These are phyloP conservation scores for Indicator indicator DNA, from an alignment of 2,113 vertebrate species.

Conservation along the genomic window DNA sequence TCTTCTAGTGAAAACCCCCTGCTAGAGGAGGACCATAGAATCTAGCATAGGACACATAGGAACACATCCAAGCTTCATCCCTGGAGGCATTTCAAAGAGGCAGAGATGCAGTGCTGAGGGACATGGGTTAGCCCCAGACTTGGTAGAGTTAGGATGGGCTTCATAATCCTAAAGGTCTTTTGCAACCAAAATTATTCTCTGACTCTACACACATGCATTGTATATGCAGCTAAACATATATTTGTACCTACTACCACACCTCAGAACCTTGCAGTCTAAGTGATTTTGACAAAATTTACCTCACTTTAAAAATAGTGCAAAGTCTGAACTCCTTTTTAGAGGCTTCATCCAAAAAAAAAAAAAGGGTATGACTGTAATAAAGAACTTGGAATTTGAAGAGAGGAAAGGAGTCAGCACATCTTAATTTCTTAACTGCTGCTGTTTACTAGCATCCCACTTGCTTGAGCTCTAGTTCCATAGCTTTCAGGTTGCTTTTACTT, in stretches of 20 bases:
- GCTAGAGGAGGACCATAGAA: no score
- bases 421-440: constrained; percentile 13
- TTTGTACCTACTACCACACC: fast-evolving
- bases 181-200: no score
- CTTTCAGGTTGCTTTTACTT: not conserved
- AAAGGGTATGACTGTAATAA: not conserved
- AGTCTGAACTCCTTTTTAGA: not conserved
- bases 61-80: no score
- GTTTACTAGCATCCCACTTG: not conserved
- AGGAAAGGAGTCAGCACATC: not conserved
- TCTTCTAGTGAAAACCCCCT: no score
- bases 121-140: no score
- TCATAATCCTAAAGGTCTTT: no score
- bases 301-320: not conserved
- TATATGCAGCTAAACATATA: not conserved
- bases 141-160: no score
- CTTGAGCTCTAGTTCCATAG: not conserved
- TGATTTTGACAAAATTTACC: not conserved
- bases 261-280: fast-evolving
- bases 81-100: no score
- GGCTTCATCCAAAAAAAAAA: not conserved
- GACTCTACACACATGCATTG: not conserved
- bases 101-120: no score
- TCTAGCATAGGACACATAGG: no score
- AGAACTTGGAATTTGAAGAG: not conserved